phyloP scores from a whole-genome alignment of 2,113 vertebrate genomes.

The Pelecanus crispus region DNA sequence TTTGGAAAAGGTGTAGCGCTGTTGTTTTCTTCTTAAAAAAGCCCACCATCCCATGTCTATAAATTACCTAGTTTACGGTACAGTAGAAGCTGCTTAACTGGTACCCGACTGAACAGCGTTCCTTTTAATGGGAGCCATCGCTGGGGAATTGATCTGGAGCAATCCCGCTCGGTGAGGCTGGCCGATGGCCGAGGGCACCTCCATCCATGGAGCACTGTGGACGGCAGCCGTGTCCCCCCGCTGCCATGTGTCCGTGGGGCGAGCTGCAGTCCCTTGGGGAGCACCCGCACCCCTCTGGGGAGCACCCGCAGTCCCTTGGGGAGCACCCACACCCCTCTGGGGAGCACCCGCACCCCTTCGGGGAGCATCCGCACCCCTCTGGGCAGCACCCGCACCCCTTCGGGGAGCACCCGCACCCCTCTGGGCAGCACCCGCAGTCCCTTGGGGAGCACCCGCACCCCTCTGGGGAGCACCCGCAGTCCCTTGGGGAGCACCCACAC shows the following conservation, averaged over 20 bases:
- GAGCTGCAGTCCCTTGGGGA: not conserved
- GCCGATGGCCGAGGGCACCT: too few species aligned
- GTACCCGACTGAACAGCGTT: not conserved
- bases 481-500: too few species aligned
- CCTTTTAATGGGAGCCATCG: not conserved
- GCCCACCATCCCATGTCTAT: accelerated
- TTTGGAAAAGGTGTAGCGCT: not conserved
- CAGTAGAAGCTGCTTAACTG: not conserved
- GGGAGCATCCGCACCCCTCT: too few species aligned
- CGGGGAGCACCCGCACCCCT: too few species aligned
- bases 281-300: not conserved
- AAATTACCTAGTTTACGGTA: not conserved
- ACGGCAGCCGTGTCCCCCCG: accelerated
- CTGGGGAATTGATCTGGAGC: not conserved
- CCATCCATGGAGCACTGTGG: accelerated
- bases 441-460: too few species aligned
- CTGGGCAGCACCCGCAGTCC: too few species aligned
- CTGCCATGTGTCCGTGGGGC: accelerated
- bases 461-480: not conserved
- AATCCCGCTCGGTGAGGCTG: accelerated
- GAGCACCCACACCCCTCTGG: not conserved
- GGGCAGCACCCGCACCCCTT: not conserved
- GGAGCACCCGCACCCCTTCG: not conserved
- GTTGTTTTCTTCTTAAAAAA: not conserved
- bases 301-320: too few species aligned